phyloP scores from a whole-genome alignment of 2,113 vertebrate species.

The Lepus europaeus region DNA sequence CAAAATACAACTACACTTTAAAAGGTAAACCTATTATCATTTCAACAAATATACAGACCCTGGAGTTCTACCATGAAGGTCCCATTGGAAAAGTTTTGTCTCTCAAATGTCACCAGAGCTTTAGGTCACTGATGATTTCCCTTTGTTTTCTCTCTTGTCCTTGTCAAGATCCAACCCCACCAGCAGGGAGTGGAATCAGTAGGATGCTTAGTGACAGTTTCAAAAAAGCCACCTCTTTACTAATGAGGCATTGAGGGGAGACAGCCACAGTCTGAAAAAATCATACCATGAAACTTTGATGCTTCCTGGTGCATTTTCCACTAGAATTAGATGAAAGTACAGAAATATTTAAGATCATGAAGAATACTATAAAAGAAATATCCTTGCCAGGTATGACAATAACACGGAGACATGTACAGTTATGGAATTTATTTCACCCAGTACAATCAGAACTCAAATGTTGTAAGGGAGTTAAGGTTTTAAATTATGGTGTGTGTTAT shows the following conservation, averaged over 20 bases:
- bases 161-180: not conserved
- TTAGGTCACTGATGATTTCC: not conserved
- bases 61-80: not conserved
- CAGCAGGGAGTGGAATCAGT: slow-evolving; percentile 30
- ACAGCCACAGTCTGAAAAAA: slow-evolving; percentile 12
- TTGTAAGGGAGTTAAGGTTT: not conserved
- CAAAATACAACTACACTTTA: slow-evolving; percentile 13
- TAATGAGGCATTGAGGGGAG: slow-evolving; percentile 16
- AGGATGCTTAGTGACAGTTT: not conserved
- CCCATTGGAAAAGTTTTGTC: slow-evolving; percentile 3
- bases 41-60: not conserved
- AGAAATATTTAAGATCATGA: slow-evolving; percentile 7
- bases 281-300: not conserved
- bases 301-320: not conserved
- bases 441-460: not conserved
- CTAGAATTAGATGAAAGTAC: slow-evolving; percentile 35
- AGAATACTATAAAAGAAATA: not conserved
- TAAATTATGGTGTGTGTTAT: not conserved
- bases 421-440: slow-evolving; percentile 3
- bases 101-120: not conserved
- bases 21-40: not conserved
- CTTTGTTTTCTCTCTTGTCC: slow-evolving; percentile 5
- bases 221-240: not conserved
- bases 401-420: not conserved
- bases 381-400: not conserved